Percentiles rank a stretch among this genome's conserved stretches.
These are phyloP conservation scores for Leptocoma aspasia DNA, from an alignment of 2,113 vertebrate genomes.

Conservation along the genomic window DNA sequence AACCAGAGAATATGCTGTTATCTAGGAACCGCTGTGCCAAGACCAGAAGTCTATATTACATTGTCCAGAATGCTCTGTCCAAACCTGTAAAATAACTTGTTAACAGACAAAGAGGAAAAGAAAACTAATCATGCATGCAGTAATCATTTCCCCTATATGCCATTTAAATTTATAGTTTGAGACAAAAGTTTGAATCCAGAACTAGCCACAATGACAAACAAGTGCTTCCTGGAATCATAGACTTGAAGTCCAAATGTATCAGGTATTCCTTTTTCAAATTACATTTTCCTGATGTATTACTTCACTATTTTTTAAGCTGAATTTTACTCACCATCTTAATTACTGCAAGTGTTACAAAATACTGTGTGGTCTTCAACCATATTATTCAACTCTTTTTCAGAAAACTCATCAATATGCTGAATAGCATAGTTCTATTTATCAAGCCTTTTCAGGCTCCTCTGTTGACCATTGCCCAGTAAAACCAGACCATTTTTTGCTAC, in stretches of 20 bases:
- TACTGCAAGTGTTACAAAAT: background rate
- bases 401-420: background rate
- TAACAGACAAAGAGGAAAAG: background rate
- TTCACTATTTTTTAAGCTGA: background rate
- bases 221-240: background rate
- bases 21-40: background rate
- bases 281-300: background rate
- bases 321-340: background rate
- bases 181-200: background rate
- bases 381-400: background rate
- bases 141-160: background rate
- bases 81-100: background rate
- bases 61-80: background rate
- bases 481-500: background rate
- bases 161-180: background rate
- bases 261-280: background rate
- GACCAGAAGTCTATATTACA: background rate
- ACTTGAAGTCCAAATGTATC: background rate
- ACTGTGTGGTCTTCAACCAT: background rate
- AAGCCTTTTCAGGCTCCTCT: background rate
- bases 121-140: background rate
- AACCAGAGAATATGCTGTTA: background rate
- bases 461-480: background rate
- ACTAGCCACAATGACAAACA: background rate
- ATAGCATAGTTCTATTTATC: background rate